Evolutionary conservation across 2,797 vertebrate species (phyloP), one percentile per base, ranked within the genome.

Genomic region (Merluccius polli): DNA sequence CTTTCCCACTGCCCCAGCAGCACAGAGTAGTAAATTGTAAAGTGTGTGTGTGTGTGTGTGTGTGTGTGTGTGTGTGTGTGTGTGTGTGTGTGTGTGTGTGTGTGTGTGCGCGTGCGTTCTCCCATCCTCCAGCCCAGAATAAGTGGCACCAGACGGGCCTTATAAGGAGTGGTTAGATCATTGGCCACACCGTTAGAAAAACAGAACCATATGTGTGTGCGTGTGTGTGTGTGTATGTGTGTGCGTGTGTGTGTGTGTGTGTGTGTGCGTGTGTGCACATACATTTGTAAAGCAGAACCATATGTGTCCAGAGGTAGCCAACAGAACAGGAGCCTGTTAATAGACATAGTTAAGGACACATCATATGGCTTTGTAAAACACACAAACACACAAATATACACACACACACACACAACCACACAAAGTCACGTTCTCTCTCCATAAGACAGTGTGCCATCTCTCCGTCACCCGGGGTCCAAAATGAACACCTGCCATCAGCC

Each of bases 101-200:
- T 73, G 77, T 36, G 65, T 48, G 74, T 48, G 77, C 82, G 80
- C 80, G 82, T 84, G 81, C 81, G 81, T 83, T 77, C 80, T 89
- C 87, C 87, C 82, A 84, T 89, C 79, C 83, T 85, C 80, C 70
- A 59, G 83, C 89, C 88, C 87, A 90, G 91, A 90, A 91, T 91
- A 91, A 92, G 90, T 92, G 91, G 90, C 90, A 91, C 90, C 91
- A 92, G 89, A 92, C 91, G 83, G 88, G 85, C 90, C 91, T 90
- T 92, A 91, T 91, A 92, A 88, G 91, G 90, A 92, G 79, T 73
- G 89, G 88, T 91, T 92, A 91, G 91, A 91, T 92, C 91, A 92
- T 86, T 88, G 89, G 87, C 90, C 87, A 89, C 90, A 90, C 89
- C 82, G 89, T 91, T 84, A 82, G 88, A 84, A 91, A 90, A 92